Evolutionary conservation across 2,113 vertebrate species (phyloP), one percentile per base, ranked within the genome.

Genomic region (Megaceryle torquata): DNA sequence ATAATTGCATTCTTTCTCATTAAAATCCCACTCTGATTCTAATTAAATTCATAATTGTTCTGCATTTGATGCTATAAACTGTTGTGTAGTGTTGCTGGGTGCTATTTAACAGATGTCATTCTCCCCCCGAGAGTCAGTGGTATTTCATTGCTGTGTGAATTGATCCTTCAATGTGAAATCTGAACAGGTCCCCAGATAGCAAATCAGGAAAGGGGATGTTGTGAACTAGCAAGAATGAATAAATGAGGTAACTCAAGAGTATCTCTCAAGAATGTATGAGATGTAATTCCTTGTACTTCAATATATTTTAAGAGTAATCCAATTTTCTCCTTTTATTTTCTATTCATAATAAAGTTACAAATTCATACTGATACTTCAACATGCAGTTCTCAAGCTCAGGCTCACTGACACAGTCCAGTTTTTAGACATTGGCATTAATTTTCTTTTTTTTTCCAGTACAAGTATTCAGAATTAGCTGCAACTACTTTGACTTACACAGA

Each of bases 41-140:
- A 96, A 97, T 96, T 97, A 96, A 92, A 95, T 95, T 96, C 91
- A 96, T 96, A 96, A 96, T 92, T 95, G 92, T 94, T 96, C 92
- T 82, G 82, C 74, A 87, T 94, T 92, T 94, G 90, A 82, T 96
- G 88, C 77, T 76, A 72, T 96, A 94, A 97, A 96, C 83, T 92
- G 80, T 93, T 94, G 54, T 94, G 50, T 48, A 87, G 95, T 89
- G 67, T 96, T 86, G 65, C 26, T 44, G 88, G 86, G 65, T 93
- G 83, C 92, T 95, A 84, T 87, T 93, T 93, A 96, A 93, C 77
- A 93, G 88, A 96, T 96, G 90, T 85, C 89, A 93, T 92, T 71
- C 43, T 93, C 65, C 33, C 64, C 93, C 54, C 43, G 74, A 28
- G 94, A 78, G 80, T 65, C 86, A 95, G 41, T 75, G 91, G 46